Percentiles rank a stretch among this genome's conserved stretches.
phyloP scores from a whole-genome alignment of 2,113 vertebrate species.

The Prinia subflava region DNA sequence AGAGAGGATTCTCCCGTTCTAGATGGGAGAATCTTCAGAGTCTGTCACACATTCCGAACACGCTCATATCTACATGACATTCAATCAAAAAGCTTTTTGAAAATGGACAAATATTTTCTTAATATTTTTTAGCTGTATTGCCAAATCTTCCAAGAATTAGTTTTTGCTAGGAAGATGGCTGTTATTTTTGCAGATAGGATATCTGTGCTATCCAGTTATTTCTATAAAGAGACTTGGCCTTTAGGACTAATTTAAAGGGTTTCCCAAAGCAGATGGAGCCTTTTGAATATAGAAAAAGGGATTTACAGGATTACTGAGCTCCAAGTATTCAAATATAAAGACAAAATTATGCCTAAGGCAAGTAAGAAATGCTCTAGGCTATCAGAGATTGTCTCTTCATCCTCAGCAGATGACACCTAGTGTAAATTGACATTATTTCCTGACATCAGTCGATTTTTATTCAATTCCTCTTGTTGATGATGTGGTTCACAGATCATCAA shows the following conservation, averaged over 20 bases:
- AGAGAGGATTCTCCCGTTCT: not conserved
- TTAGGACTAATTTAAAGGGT: conserved; percentile 49
- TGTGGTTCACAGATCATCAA: not conserved
- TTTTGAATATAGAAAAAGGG: conserved; percentile 15
- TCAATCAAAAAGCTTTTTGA: not conserved
- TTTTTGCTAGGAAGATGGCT: not conserved
- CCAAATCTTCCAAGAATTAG: not conserved
- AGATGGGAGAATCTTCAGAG: not conserved
- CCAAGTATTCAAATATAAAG: not conserved
- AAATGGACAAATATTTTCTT: conserved; percentile 3
- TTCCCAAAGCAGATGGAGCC: conserved; percentile 33
- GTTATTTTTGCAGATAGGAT: not conserved
- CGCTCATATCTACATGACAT: not conserved
- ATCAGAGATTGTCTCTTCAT: not conserved
- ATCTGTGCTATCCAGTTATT: not conserved
- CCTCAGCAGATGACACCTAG: not conserved
- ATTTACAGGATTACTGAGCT: conserved; percentile 13
- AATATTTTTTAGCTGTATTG: not conserved
- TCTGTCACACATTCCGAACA: not conserved
- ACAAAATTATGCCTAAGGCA: not conserved
- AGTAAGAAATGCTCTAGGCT: not conserved
- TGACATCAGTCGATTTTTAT: not conserved
- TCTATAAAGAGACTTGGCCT: conserved; percentile 46
- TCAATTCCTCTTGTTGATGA: not conserved
- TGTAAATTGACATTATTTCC: not conserved